These are phyloP conservation scores for Gila robusta DNA, from an alignment of 2,797 vertebrate species.

Conservation along the genomic window DNA sequence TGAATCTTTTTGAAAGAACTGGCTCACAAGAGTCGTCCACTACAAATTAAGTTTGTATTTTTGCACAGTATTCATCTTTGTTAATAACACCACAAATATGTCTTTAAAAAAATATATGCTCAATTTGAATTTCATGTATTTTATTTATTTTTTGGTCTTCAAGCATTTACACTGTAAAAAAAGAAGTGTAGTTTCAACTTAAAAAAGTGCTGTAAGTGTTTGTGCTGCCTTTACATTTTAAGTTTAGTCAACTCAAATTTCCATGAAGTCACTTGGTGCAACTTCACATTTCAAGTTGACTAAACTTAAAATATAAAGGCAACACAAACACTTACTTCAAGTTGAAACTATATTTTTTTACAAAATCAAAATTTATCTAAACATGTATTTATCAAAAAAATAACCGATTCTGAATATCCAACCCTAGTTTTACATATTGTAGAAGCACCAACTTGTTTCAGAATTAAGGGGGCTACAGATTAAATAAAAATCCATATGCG, in stretches of 20 bases:
- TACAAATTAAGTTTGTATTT: not conserved
- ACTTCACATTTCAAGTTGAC: too few relatives aligned
- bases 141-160: not conserved
- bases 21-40: not conserved
- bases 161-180: not conserved
- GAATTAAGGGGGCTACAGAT: slow-evolving; percentile 34
- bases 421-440: not conserved
- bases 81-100: not conserved
- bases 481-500: slow-evolving; percentile 42
- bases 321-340: too few relatives aligned
- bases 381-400: not conserved
- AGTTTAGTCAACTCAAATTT: too few relatives aligned
- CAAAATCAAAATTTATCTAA: not conserved
- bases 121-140: not conserved
- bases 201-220: too few relatives aligned
- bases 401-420: not conserved
- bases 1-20: not conserved
- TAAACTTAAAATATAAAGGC: too few relatives aligned
- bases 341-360: too few relatives aligned
- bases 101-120: too few relatives aligned
- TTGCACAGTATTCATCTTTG: not conserved
- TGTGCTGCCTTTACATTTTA: too few relatives aligned
- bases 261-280: too few relatives aligned
- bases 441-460: slow-evolving; percentile 13
- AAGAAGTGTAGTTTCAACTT: too few relatives aligned